phyloP scores from a whole-genome alignment of 2,888 invertebrate species.

The Gasteruption jaculator region DNA sequence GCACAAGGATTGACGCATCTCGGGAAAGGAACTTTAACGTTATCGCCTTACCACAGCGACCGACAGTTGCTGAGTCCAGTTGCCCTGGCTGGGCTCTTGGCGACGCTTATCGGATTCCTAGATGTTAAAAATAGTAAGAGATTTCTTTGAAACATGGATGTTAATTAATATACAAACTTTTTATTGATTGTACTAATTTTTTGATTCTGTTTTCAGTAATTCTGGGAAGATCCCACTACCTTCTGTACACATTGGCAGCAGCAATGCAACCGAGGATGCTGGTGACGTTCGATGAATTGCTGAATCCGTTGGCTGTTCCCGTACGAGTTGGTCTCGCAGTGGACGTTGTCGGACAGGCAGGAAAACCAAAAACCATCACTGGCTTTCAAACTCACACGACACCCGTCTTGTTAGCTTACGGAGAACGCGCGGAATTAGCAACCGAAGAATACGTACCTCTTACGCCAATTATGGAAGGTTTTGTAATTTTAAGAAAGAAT shows the following conservation, averaged over 20 bases:
- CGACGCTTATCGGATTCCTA: conserved; percentile 89
- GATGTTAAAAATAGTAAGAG: conserved; percentile 93
- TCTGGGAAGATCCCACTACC: conserved; percentile 92
- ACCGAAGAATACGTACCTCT: conserved; percentile 95
- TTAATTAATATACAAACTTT: not conserved
- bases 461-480: conserved; percentile 97
- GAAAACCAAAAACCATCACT: conserved; percentile 98
- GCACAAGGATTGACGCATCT: conserved; percentile 96
- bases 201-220: conserved; percentile 65
- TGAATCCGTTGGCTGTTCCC: conserved; percentile 89
- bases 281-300: conserved; percentile 93
- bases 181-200: conserved; percentile 4
- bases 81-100: conserved; percentile 90
- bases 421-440: conserved; percentile 95
- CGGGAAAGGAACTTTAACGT: conserved; percentile 96
- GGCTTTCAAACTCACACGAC: conserved; percentile 99
- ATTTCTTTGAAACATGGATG: conserved; percentile 4
- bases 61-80: conserved; percentile 91
- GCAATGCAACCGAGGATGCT: conserved; percentile 99
- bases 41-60: conserved; percentile 96
- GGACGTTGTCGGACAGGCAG: conserved; percentile 98
- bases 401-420: conserved; percentile 92
- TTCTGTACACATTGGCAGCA: conserved; percentile 90
- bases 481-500: conserved; percentile 96
- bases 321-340: conserved; percentile 94